Evolutionary conservation across 2,113 vertebrate species (phyloP), one percentile per base, ranked within the genome.

Genomic region (Phyllostomus discolor): DNA sequence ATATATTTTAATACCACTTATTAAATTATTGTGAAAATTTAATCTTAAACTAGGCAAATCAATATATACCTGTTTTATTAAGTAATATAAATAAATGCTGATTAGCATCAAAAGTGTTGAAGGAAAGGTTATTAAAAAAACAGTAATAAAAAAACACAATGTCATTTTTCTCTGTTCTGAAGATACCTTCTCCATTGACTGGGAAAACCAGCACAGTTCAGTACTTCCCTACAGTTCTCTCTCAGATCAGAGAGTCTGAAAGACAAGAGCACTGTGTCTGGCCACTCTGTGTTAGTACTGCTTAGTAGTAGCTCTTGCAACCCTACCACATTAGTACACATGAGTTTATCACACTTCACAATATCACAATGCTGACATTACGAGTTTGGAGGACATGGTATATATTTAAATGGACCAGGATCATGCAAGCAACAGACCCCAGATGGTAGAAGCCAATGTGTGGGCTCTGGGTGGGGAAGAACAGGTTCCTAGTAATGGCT

Each of bases 351-450:
- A 57, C 48, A 83, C 75, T 83, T 93, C 94, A 14, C 41, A 62
- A 67, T 54, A 79, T 90, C 73, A 76, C 43, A 88, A 85, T 94
- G 50, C 83, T 97, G 84, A 86, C 57, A 46, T 15, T 43, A 38
- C 67, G 16, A n/a, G 43, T 82, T 90, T 73, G 41, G 48, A 67
- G 54, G 46, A 69, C 20, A 33, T 43, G 72, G 26, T 62, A 43
- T 19, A 48, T 14, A 94, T 62, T 75, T 80, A 54, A 57, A 26
- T 76, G 26, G 48, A 4, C 16, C 14, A 69, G 33, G 59, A 67
- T 28, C 16, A 91, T 22, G 2, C 3, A 75, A 69, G 20, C 41
- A 87, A n/a, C 11, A 73, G 69, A 69, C 50, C 20, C 48, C 70
- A 93, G 64, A 73, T 35, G 43, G 81, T 35, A 75, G 67, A 79